Evolutionary conservation across 1,140 invertebrate species (phyloP).

Genomic region (Oscheius sp.): DNA sequence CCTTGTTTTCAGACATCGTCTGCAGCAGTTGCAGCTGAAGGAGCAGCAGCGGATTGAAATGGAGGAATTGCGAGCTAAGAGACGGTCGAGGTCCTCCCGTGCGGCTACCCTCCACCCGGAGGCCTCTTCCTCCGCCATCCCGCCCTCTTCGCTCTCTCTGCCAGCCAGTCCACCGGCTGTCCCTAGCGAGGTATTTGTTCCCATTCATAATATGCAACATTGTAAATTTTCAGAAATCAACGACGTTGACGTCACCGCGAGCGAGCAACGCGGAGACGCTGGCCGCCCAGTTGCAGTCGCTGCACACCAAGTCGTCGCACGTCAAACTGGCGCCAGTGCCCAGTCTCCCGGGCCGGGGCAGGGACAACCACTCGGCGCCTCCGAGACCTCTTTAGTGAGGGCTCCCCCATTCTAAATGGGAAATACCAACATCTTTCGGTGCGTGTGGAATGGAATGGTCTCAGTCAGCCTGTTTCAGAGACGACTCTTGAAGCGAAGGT

Average conservation of each 20-base stretch:
- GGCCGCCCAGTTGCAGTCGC: background rate
- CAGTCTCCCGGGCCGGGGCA: background rate
- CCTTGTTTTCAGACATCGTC: constrained; percentile 8
- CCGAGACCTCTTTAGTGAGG: too few species aligned
- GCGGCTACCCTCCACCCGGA: constrained; percentile 11
- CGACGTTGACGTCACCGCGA: background rate
- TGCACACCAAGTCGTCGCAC: background rate
- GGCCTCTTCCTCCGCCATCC: background rate
- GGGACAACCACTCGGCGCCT: background rate
- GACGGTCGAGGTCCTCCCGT: background rate
- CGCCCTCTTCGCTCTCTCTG: constrained; percentile 13
- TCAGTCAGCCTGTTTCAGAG: too few species aligned
- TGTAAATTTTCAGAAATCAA: background rate
- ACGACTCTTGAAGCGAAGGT: too few species aligned
- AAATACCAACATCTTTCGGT: too few species aligned
- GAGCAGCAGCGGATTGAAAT: constrained; percentile 26
- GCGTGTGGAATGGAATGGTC: too few species aligned
- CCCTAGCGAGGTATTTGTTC: constrained; percentile 6
- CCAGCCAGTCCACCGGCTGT: constrained; percentile 29
- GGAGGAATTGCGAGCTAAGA: constrained; percentile 4
- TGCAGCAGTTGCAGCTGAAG: constrained; percentile 10
- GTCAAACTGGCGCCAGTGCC: background rate
- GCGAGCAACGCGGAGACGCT: background rate
- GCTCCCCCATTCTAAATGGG: too few species aligned
- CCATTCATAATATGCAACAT: background rate